Percentiles rank a stretch among this genome's conserved stretches.
Conservation (phyloP, 2,888 invertebrate species). For the Ariolimax columbianus region DNA sequence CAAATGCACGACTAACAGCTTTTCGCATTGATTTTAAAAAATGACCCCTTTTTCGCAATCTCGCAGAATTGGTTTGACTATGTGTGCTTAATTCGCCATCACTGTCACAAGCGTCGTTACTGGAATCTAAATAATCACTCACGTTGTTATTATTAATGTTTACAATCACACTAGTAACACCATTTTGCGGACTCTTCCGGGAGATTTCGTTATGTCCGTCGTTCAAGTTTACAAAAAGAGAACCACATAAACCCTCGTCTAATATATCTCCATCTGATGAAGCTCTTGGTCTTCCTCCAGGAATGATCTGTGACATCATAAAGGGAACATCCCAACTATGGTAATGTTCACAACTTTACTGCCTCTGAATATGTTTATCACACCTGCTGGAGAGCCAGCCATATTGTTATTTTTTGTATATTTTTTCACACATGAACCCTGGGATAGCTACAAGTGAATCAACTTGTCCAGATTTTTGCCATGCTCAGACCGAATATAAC, state of each 20-base stretch:
- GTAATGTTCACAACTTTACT: not conserved
- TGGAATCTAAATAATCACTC: not conserved
- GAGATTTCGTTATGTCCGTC: conserved; percentile 4
- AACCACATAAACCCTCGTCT: conserved; percentile 56
- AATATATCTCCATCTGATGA: conserved; percentile 67
- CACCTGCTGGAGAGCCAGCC: conserved; percentile 7
- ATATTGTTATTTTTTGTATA: conserved; percentile 12
- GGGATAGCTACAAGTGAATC: conserved; percentile 15
- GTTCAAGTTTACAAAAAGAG: conserved; percentile 35
- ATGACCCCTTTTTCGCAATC: conserved; percentile 54
- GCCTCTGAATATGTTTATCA: not conserved
- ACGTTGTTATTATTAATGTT: conserved; percentile 27
- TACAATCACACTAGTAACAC: conserved; percentile 1
- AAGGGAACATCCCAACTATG: conserved; percentile 15
- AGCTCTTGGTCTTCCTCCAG: conserved; percentile 67
- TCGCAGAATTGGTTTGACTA: conserved; percentile 27
- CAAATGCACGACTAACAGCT: conserved; percentile 62
- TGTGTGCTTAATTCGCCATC: conserved; percentile 45
- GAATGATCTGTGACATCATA: conserved; percentile 59
- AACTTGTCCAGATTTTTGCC: conserved; percentile 18
- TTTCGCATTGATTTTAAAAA: conserved; percentile 69
- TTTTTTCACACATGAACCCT: conserved; percentile 2
- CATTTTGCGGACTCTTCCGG: conserved; percentile 27
- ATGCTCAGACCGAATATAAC: not conserved
- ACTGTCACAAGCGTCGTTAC: conserved; percentile 45